Conservation (phyloP, 2,113 vertebrate genomes). For the Limnothrissa miodon region DNA sequence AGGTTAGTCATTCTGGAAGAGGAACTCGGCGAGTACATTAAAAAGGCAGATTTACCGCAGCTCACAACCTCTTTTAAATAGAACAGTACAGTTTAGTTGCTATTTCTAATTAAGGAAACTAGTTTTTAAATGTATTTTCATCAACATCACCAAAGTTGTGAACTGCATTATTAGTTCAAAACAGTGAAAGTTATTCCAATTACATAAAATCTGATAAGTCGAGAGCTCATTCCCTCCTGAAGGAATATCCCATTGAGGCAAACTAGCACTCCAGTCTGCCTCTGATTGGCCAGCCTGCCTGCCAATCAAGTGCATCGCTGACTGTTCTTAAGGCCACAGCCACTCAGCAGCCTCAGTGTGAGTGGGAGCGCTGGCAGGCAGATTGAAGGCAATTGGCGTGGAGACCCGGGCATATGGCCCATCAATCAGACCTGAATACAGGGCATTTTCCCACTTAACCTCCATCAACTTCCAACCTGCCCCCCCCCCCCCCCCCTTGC, state of each 20-base stretch:
- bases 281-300: constrained; percentile 2
- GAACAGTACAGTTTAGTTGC: background rate
- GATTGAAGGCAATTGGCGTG: background rate
- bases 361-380: background rate
- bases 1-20: constrained; percentile 26
- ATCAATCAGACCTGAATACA: background rate
- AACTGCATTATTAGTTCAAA: background rate
- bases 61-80: background rate
- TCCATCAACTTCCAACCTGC: background rate
- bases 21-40: constrained; percentile 3
- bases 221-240: background rate
- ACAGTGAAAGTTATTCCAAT: background rate
- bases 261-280: background rate
- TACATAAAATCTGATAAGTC: background rate
- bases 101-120: background rate
- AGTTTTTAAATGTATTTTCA: background rate
- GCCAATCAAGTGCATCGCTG: too few species aligned
- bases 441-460: constrained; percentile 3
- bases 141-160: background rate
- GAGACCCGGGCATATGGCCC: constrained; percentile 6
- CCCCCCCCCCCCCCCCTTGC: background rate
- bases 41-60: background rate
- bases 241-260: background rate
- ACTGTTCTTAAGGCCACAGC: too few species aligned
- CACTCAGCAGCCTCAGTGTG: background rate